Percentiles rank a stretch among this genome's conserved stretches.
phyloP scores from a whole-genome alignment of 2,113 vertebrate species.

The Paramisgurnus dabryanus region DNA sequence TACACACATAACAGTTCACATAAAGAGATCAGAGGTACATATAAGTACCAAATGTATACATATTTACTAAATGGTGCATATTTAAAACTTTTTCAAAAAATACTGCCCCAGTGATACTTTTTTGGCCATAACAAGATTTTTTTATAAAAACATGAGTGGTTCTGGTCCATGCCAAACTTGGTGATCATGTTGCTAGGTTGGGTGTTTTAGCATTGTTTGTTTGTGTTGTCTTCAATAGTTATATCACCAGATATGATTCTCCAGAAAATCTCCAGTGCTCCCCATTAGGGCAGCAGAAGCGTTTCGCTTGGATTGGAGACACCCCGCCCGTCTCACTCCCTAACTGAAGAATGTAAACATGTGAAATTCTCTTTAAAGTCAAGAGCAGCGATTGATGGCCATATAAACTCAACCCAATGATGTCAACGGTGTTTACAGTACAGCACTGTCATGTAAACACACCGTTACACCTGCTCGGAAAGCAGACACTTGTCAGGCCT shows the following conservation, averaged over 20 bases:
- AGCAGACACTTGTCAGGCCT: conserved; percentile 12
- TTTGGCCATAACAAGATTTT: too few relatives aligned
- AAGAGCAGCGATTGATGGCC: conserved; percentile 68
- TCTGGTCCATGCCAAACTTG: too few relatives aligned
- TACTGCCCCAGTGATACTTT: too few relatives aligned
- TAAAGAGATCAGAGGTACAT: too few relatives aligned
- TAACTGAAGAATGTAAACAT: conserved; percentile 80
- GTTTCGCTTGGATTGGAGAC: conserved; percentile 65
- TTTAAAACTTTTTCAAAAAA: too few relatives aligned
- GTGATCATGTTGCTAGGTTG: too few relatives aligned
- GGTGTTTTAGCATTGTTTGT: too few relatives aligned
- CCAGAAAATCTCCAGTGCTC: conserved; percentile 7
- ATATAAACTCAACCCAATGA: conserved; percentile 62
- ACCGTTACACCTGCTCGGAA: conserved; percentile 43
- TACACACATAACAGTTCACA: too few relatives aligned
- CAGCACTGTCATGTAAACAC: conserved; percentile 39
- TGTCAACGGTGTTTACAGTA: conserved; percentile 44
- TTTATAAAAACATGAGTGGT: too few relatives aligned
- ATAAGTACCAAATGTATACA: too few relatives aligned
- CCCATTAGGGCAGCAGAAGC: conserved; percentile 42
- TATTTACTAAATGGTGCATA: too few relatives aligned
- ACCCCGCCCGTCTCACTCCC: conserved; percentile 68
- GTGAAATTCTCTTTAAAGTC: conserved; percentile 71
- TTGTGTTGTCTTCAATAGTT: too few relatives aligned
- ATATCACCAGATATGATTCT: not conserved